Conservation (phyloP, 2,113 vertebrate species). For the Lamprotornis superbus region DNA sequence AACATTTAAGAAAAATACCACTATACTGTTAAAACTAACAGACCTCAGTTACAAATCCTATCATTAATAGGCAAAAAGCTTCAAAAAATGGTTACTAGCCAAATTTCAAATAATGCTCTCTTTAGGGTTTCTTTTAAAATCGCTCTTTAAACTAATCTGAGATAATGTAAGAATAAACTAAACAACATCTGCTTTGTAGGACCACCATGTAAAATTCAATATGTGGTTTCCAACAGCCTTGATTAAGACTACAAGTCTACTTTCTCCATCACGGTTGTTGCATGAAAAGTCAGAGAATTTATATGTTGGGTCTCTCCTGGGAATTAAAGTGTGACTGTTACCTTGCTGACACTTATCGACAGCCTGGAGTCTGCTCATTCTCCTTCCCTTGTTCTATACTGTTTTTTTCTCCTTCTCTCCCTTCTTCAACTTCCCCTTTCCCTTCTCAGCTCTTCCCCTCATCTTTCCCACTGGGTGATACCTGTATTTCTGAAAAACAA, state of each 20-base stretch:
- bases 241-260: not conserved
- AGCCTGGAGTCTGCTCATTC: not conserved
- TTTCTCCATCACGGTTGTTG: not conserved
- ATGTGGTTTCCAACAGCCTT: conserved; percentile 7
- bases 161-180: conserved; percentile 30
- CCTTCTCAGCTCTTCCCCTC: not conserved
- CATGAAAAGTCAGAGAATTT: not conserved
- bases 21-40: conserved; percentile 28
- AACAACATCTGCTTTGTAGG: conserved; percentile 32
- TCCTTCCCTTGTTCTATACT: not conserved
- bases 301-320: not conserved
- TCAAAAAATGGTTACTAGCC: not conserved
- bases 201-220: not conserved
- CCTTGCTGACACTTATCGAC: not conserved
- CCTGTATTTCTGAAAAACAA: not conserved
- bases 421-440: not conserved
- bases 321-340: not conserved
- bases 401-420: not conserved
- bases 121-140: conserved; percentile 54
- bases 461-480: not conserved
- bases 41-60: conserved; percentile 42
- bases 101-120: conserved; percentile 35
- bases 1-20: conserved; percentile 35
- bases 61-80: conserved; percentile 45
- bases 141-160: conserved; percentile 34